phyloP scores from a whole-genome alignment of 2,797 vertebrate species.

The Tarsius wallacei region DNA sequence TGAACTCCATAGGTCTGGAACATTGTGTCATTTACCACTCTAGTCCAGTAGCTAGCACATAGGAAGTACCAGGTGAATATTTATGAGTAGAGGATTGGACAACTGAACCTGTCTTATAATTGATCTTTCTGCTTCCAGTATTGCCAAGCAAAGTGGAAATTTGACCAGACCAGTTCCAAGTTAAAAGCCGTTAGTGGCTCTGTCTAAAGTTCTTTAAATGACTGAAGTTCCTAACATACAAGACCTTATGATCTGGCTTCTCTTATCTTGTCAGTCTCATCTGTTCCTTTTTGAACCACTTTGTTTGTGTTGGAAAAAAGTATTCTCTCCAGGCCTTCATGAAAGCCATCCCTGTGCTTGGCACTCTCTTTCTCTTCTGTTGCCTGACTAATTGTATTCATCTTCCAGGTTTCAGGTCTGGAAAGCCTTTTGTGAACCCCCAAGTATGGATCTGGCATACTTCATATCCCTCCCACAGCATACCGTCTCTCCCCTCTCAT shows the following conservation, averaged over 20 bases:
- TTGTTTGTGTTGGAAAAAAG: neutral
- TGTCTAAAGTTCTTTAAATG: conserved; percentile 31
- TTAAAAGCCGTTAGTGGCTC: conserved; percentile 2
- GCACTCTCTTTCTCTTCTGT: neutral
- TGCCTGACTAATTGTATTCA: conserved; percentile 32
- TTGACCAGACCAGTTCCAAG: neutral
- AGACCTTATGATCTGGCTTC: neutral
- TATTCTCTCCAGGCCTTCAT: conserved; percentile 27
- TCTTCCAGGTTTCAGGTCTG: conserved; percentile 35
- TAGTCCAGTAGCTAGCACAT: neutral
- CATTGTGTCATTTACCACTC: neutral
- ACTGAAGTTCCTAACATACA: neutral
- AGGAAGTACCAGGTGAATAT: neutral
- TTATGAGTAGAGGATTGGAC: conserved; percentile 37
- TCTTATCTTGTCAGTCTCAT: neutral
- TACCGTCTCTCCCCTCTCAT: neutral
- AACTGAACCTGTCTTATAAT: neutral
- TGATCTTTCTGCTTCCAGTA: conserved; percentile 20
- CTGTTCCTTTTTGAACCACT: conserved; percentile 27
- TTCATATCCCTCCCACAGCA: neutral
- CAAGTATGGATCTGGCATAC: neutral
- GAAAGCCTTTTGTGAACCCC: neutral
- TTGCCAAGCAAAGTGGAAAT: conserved; percentile 13
- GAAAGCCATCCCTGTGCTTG: neutral
- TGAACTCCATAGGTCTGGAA: neutral